These are phyloP conservation scores for Scyliorhinus canicula DNA, from an alignment of 2,797 vertebrate species.

Conservation along the genomic window DNA sequence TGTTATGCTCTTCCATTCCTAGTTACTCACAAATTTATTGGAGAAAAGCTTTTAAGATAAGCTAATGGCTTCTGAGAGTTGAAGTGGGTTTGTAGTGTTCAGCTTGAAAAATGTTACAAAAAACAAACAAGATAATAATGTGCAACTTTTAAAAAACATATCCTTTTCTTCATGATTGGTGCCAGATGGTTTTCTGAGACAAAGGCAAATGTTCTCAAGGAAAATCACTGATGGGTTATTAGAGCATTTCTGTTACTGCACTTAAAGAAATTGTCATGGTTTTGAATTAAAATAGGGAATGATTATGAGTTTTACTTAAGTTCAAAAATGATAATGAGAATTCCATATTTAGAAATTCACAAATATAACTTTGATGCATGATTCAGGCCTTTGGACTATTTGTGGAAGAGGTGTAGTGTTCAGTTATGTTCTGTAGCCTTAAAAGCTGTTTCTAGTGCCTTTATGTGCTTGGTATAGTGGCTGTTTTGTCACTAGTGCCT, in stretches of 20 bases:
- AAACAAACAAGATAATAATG: not conserved
- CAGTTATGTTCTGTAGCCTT: not conserved
- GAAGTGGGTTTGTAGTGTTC: not conserved
- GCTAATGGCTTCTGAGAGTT: not conserved
- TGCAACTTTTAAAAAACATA: not conserved
- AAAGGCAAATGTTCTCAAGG: not conserved
- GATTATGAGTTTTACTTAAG: not conserved
- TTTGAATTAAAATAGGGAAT: not conserved
- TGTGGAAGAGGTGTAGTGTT: not conserved
- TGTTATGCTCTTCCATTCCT: not conserved
- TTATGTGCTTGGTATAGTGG: not conserved
- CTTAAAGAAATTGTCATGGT: not conserved
- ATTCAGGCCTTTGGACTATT: not conserved
- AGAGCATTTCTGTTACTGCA: not conserved
- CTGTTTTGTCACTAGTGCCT: not conserved
- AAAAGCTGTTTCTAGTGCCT: not conserved
- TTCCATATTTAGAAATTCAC: not conserved
- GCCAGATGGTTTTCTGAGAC: not conserved
- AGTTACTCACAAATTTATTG: not conserved
- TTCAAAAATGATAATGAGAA: not conserved
- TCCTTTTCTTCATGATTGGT: not conserved
- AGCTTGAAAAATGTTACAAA: no score
- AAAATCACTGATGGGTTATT: not conserved
- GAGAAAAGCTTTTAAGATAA: not conserved
- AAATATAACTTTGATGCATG: not conserved